Base-by-base conservation (phyloP, 2,797 vertebrate genomes). In the Falco biarmicus region DNA sequence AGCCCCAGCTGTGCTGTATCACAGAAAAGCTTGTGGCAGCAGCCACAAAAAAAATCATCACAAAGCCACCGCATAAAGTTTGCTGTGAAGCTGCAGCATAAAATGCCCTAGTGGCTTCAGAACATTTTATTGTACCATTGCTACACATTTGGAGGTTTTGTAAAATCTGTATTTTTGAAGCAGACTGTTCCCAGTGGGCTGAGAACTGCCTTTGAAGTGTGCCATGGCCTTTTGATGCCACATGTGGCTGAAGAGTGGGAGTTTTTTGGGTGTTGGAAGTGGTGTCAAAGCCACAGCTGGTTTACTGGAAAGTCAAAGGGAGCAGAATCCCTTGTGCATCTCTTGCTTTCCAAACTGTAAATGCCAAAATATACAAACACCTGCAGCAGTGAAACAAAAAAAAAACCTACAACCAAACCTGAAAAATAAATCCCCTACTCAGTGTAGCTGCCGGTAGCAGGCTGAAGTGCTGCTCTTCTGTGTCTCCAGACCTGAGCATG, bases 401-500 rank as follows among this genome's bases (percentile, higher is more conserved):
- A 43, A 41, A 5, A 43, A 2, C 0, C 4, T 25, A 15, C 13
- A 43, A 43, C 13, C 41, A 43, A 2, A 0, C 4, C 29, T 9
- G 4, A 54, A 54, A 24, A 19, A 26, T 29, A 13, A 48, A 54
- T 26, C 0, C 0, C 0, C 9, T 17, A 11, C 18, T 57, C 32
- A 6, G 4, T 32, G n/a, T 17, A 82, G 43, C 68, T 84, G 37
- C n/a, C 29, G 59, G 66, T 15, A 74, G 37, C 3, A 39, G 31
- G 13, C 18, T 41, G 41, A 73, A 84, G 28, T 48, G 47, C 14
- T 83, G 26, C 25, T 66, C 31, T 53, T 25, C 50, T 70, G 64
- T 43, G n/a, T 41, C 68, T 47, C 22, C 56, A 84, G 51, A 32
- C 15, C 13, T 8, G 43, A 65, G 53, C 37, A 47, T 0, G 0